Evolutionary conservation across 1,140 invertebrate species (phyloP), one percentile per base, ranked within the genome.

Genomic region (Eurosta solidaginis): DNA sequence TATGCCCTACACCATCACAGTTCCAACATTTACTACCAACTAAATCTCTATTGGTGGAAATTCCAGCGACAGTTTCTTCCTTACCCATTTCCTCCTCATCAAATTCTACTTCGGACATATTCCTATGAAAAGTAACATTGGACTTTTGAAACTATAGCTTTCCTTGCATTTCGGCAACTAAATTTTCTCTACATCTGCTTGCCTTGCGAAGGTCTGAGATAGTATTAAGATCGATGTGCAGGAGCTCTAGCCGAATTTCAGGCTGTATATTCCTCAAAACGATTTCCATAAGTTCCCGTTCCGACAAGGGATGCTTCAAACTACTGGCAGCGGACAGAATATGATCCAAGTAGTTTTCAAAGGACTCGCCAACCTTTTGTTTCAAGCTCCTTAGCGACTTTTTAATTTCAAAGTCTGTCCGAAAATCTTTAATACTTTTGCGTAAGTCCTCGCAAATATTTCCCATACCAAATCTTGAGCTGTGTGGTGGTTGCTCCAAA

Each of bases 161-260:
- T 7, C 27, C 27, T 17, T 36, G 22, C 25, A 68, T 36, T 14
- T 76, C 74, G 10, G 33, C 7, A 3, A 76, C 12, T n/a, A 76
- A 76, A 47, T 76, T 42, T 29, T 77, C 76, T 77, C 76, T 77
- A 29, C 29, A 22, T 9, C 42, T 44, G 10, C 44, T n/a, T 54
- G 47, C 33, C 22, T 68, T 36, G 9, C 59, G 59, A 27, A 68
- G 33, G 9, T 9, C 25, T 9, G 59, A 44, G 6, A 44, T 44
- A 12, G 42, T 7, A 44, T 44, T 44, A 7, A 44, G 42, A 6
- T 44, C 42, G n/a, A n/a, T n/a, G n/a, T n/a, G n/a, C n/a, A n/a
- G n/a, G n/a, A n/a, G n/a, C n/a, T n/a, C n/a, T n/a, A n/a, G n/a
- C n/a, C n/a, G n/a, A n/a, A n/a, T n/a, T n/a, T n/a, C n/a, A n/a